Base-by-base conservation (phyloP, 2,888 invertebrate genomes). In the Eupeodes latifasciatus region DNA sequence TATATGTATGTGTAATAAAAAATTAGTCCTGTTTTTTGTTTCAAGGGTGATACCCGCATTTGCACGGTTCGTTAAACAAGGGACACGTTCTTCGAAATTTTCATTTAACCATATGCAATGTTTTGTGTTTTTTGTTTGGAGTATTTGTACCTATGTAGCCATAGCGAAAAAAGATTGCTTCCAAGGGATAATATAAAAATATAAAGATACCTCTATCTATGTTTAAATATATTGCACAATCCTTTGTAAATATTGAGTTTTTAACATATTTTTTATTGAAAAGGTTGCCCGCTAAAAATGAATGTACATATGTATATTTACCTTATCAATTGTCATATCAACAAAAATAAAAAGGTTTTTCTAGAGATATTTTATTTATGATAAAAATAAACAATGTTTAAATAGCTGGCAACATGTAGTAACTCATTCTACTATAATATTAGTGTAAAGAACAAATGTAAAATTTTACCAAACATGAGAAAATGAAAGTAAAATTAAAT, bases 61-160 rank as follows among this genome's bases (percentile, higher is more conserved):
- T 93, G 91, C 90, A 93, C 92, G 93, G 93, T 93, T 93, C 93
- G 93, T 93, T 93, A 93, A 93, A 93, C 93, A 93, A 92, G 92
- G 93, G 92, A 93, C 92, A 93, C 92, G 93, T 93, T 92, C 47
- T 71, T 57, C 34, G 57, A 74, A 55, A 16, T 16, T 71, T 71
- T 71, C 19, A 78, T 77, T 64, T 64, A 79, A 74, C 59, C 53
- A 66, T 67, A 67, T 36, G 19, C 55, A 59, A 57, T 72, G 27
- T 34, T 67, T 74, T 83, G 62, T 55, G 55, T 49, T 57, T 49
- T 69, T 49, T 36, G 40, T 74, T 61, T 51, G 57, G 14, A 57
- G 27, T 12, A 34, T 34, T 19, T 14, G 4, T 7, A 14, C 10
- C 6, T 14, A 5, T 40, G 14, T 0, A 27, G 2, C 3, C 27